phyloP scores from a whole-genome alignment of 2,888 invertebrate species.

The Augochlorella aurata region DNA sequence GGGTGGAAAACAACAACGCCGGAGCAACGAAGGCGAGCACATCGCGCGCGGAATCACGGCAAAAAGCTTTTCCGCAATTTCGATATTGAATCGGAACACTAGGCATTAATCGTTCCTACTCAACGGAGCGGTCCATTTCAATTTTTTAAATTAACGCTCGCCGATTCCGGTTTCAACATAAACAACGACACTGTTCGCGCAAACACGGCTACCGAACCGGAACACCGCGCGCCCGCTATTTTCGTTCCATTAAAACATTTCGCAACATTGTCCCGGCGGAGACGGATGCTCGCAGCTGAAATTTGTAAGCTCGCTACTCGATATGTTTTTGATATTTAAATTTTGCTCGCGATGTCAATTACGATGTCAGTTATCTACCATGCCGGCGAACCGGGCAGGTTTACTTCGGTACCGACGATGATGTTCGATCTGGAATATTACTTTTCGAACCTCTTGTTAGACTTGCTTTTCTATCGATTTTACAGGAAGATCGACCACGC shows the following conservation, averaged over 20 bases:
- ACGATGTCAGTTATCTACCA: background rate
- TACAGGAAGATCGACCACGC: no score
- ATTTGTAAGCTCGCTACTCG: background rate
- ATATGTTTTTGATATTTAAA: background rate
- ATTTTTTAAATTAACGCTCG: slow-evolving; percentile 8
- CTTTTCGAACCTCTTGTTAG: no score
- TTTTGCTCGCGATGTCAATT: background rate
- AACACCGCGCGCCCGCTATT: background rate
- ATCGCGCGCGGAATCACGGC: background rate
- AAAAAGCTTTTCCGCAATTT: background rate
- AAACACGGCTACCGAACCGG: background rate
- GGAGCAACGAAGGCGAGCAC: background rate
- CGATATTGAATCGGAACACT: background rate
- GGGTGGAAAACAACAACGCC: background rate
- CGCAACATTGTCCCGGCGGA: background rate
- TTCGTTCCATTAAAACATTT: slow-evolving; percentile 12
- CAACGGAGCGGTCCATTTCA: background rate
- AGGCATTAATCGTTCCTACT: slow-evolving; percentile 4
- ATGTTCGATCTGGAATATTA: background rate
- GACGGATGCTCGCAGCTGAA: background rate
- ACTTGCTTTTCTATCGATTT: no score
- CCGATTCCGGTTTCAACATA: background rate
- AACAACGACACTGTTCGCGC: slow-evolving; percentile 1
- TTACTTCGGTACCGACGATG: background rate
- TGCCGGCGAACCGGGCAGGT: background rate